Evolutionary conservation across 2,888 invertebrate species (phyloP).

Genomic region (Leptodirus hochenwartii): DNA sequence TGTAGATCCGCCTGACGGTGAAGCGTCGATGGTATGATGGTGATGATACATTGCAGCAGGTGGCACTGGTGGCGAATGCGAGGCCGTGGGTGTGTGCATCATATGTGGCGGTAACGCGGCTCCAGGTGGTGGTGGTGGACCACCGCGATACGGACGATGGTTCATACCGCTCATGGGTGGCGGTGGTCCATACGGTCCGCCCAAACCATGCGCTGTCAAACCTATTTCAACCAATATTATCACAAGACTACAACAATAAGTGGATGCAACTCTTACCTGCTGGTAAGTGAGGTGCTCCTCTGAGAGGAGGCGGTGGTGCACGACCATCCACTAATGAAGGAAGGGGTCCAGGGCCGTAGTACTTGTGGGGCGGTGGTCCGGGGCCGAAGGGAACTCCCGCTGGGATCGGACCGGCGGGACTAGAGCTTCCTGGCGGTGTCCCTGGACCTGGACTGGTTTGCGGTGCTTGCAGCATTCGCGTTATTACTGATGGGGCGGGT

Average conservation of each 20-base stretch:
- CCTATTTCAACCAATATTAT: too few relatives aligned
- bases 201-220: too few relatives aligned
- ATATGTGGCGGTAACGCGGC: constrained; percentile 11
- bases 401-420: constrained; percentile 8
- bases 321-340: too few relatives aligned
- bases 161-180: constrained; percentile 17
- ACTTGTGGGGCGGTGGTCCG: constrained; percentile 6
- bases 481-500: constrained; percentile 32
- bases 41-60: constrained; percentile 27
- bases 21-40: constrained; percentile 33
- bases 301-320: constrained; percentile 10
- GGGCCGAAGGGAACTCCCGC: constrained; percentile 5
- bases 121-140: constrained; percentile 16
- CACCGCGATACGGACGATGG: constrained; percentile 17
- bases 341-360: constrained; percentile 9
- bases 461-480: constrained; percentile 12
- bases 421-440: too few relatives aligned
- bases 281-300: constrained; percentile 11
- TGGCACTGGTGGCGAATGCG: constrained; percentile 15
- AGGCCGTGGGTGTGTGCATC: constrained; percentile 14
- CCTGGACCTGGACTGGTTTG: too few relatives aligned
- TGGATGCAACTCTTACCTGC: constrained; percentile 10
- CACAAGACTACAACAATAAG: too few relatives aligned
- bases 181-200: constrained; percentile 17
- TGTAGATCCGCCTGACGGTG: constrained; percentile 36